Base-by-base conservation (phyloP, 2,113 vertebrate species). In the Cyprinodon variegatus region DNA sequence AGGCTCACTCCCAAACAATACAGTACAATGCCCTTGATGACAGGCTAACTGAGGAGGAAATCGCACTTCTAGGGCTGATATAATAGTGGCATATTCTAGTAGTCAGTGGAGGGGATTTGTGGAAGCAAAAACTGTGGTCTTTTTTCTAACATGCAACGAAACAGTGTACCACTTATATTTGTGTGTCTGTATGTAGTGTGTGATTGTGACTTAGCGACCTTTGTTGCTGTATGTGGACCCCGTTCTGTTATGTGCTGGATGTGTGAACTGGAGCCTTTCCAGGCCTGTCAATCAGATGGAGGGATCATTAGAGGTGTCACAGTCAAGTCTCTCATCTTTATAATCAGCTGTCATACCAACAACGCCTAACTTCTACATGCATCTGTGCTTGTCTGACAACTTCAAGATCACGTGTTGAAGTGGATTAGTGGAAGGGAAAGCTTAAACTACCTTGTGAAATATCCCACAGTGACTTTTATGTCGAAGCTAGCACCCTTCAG, bases 11-110 rank as follows among this genome's bases (percentile, higher is more conserved):
- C 38, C 82, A 90, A 81, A 90, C 82, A 88, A 85, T 85, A 78
- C 86, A 82, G 82, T 62, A 90, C 81, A 91, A 87, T 87, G 80
- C 78, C 50, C 79, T 85, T 79, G 90, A 88, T 91, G 93, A 93
- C 92, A 92, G 79, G 61, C 86, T 90, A 90, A 92, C 90, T 84
- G 66, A 48, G 74, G 78, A 88, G 91, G 90, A 93, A 93, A 93
- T 94, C 82, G 83, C 83, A 79, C 82, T 9, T 72, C 81, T 73
- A 48, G 63, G 72, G 67, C 84, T 43, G 38, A 77, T 79, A 87
- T 87, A 91, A 89, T 89, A 80, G 90, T 20, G 50, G 85, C 86
- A 89, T 83, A 91, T 86, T 91, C 75, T 90, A 79, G 83, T 83
- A 89, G 78, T 89, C 84, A 75, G 74, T 80, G 72, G 74, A 81